Evolutionary conservation across 2,113 vertebrate genomes (phyloP).

Genomic region (Rana temporaria): DNA sequence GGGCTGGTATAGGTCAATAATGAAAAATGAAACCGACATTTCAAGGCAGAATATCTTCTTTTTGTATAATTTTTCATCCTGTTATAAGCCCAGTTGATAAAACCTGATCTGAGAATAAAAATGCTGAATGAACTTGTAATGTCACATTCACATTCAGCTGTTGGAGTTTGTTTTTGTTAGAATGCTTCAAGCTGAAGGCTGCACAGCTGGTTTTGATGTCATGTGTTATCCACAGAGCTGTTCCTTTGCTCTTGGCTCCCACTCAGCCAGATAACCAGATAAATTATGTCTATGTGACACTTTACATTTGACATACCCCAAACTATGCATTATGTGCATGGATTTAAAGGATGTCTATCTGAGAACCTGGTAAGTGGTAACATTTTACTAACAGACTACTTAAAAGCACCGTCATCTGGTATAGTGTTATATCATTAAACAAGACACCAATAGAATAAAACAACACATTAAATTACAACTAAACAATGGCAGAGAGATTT

Average conservation of each 20-base stretch:
- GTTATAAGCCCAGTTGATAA: conserved; percentile 54
- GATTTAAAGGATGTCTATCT: conserved; percentile 6
- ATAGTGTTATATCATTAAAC: conserved; percentile 4
- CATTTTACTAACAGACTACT: conserved; percentile 20
- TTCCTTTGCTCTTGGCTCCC: conserved; percentile 28
- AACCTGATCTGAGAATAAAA: conserved; percentile 43
- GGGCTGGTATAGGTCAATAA: conserved; percentile 14
- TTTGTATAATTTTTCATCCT: conserved; percentile 49
- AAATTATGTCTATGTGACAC: conserved; percentile 49
- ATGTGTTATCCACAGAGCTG: conserved; percentile 36
- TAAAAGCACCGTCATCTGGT: neutral
- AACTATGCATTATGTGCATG: conserved; percentile 4
- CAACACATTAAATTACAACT: conserved; percentile 1
- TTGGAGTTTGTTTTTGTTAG: conserved; percentile 45
- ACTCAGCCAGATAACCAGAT: conserved; percentile 45
- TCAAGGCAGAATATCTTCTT: conserved; percentile 12
- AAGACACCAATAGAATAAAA: neutral
- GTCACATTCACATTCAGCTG: conserved; percentile 52
- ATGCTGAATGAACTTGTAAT: conserved; percentile 54
- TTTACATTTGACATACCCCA: conserved; percentile 26
- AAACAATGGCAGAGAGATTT: neutral
- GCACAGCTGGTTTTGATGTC: conserved; percentile 54
- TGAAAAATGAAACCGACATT: conserved; percentile 23
- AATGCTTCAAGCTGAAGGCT: conserved; percentile 35
- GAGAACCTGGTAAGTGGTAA: conserved; percentile 11